phyloP scores from a whole-genome alignment of 2,113 vertebrate species.

The Pterocles gutturalis region DNA sequence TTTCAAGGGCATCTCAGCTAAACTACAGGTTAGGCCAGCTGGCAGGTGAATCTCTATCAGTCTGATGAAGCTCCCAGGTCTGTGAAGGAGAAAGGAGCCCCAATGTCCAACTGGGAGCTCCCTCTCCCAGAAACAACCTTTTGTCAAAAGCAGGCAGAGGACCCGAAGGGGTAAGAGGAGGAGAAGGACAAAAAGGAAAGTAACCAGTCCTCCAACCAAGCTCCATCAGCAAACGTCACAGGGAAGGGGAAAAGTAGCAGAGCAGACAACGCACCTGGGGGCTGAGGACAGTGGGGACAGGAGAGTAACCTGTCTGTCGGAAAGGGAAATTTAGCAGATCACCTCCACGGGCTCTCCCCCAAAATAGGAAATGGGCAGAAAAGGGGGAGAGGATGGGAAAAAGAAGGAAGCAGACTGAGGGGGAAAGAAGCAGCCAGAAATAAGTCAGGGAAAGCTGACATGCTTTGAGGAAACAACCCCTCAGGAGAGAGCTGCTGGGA shows the following conservation, averaged over 20 bases:
- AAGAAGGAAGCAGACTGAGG: not conserved
- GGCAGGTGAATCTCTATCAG: not conserved
- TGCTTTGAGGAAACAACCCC: not conserved
- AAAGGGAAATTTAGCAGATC: not conserved
- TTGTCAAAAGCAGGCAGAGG: not conserved
- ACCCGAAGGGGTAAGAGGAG: not conserved
- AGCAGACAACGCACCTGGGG: not conserved
- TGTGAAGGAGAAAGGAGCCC: not conserved
- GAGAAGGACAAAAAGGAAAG: not conserved
- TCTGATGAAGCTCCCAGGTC: not conserved
- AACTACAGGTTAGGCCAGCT: not conserved
- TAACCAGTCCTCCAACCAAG: not conserved
- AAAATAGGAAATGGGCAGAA: fast-evolving
- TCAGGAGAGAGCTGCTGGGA: not conserved
- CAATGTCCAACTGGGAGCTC: fast-evolving
- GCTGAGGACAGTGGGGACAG: not conserved
- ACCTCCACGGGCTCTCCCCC: fast-evolving
- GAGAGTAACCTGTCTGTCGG: not conserved
- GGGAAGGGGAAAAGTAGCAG: not conserved
- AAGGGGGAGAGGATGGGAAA: not conserved
- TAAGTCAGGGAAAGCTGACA: not conserved
- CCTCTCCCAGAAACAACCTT: not conserved
- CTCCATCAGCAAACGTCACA: not conserved
- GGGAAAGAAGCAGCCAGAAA: not conserved
- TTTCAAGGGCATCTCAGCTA: not conserved